A percentile compares a stretch with the other conserved stretches of the same genome.
phyloP scores from a whole-genome alignment of 2,797 vertebrate species.

The Argya squamiceps region DNA sequence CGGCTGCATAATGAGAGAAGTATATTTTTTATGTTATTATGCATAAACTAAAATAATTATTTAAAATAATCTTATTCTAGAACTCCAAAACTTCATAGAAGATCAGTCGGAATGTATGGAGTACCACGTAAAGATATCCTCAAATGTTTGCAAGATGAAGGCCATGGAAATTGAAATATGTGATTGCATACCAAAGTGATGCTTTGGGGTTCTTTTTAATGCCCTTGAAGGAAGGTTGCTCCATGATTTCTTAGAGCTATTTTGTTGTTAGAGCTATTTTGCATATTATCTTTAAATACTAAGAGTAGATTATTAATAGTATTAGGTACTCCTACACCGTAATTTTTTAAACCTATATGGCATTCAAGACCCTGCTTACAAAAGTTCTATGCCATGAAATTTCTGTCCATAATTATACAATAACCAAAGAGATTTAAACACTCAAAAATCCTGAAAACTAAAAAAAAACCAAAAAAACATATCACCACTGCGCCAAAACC shows the following conservation, averaged over 20 bases:
- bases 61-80: background rate
- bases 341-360: background rate
- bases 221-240: background rate
- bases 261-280: background rate
- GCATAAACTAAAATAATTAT: background rate
- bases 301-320: background rate
- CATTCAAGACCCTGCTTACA: background rate
- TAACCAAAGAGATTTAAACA: background rate
- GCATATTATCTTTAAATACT: background rate
- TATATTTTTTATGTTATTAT: background rate
- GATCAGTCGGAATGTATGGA: background rate
- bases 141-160: background rate
- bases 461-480: background rate
- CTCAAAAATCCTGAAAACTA: background rate
- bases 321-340: background rate
- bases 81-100: background rate
- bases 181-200: background rate
- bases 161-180: background rate
- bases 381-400: background rate
- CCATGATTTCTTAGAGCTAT: background rate
- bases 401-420: background rate
- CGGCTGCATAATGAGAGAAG: accelerated
- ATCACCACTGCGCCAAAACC: background rate
- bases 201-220: accelerated
- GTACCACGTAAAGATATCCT: background rate